phyloP scores from a whole-genome alignment of 37 sponge, comb jelly and placozoan genomes.

The Agelas oroides region DNA sequence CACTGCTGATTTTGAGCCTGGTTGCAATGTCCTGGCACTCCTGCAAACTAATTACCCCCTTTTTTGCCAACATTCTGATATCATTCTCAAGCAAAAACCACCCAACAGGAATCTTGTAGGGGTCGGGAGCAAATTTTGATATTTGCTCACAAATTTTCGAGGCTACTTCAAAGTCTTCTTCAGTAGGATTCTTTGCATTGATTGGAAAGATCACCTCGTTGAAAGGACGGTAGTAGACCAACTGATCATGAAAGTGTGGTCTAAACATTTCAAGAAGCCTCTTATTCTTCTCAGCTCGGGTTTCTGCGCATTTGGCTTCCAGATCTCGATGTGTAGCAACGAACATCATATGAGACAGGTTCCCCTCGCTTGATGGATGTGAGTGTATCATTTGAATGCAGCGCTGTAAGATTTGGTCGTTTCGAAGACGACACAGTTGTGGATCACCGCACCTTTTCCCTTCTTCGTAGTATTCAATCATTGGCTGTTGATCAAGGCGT shows the following conservation, averaged over 20 bases:
- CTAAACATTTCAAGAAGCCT: background rate
- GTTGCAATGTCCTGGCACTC: no score
- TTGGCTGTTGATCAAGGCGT: background rate
- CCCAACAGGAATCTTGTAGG: no score
- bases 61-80: no score
- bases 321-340: constrained; percentile 28
- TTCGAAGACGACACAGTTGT: background rate
- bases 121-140: no score
- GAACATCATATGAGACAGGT: background rate
- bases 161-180: background rate
- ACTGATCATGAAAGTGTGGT: background rate
- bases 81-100: no score
- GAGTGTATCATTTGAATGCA: background rate
- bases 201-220: background rate
- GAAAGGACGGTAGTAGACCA: background rate
- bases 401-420: background rate
- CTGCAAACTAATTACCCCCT: no score
- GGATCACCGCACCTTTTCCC: background rate
- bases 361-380: background rate
- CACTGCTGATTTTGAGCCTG: no score
- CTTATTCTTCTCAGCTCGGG: background rate
- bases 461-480: background rate
- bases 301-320: background rate
- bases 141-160: background rate
- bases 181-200: background rate